phyloP scores from a whole-genome alignment of 2,797 vertebrate species.

The Heliangelus exortis region DNA sequence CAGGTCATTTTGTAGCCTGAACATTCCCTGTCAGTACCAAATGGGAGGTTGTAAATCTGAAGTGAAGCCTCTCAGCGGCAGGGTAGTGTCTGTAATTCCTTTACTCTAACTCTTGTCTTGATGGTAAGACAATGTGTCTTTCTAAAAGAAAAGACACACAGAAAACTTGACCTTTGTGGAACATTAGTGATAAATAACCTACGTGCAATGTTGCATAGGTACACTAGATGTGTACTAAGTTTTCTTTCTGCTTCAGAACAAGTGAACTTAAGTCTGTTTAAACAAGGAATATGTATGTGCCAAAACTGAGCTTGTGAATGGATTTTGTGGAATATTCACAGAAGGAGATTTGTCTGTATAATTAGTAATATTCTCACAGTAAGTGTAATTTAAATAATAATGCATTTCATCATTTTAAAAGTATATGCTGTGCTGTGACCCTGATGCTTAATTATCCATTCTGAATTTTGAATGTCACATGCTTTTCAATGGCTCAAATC shows the following conservation, averaged over 20 bases:
- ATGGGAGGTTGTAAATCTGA: not conserved
- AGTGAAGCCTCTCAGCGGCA: not conserved
- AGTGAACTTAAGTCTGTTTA: not conserved
- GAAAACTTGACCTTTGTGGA: not conserved
- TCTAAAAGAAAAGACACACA: not conserved
- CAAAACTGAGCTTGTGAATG: not conserved
- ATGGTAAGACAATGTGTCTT: not conserved
- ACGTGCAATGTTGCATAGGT: not conserved
- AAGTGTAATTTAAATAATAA: not conserved
- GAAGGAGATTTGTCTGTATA: not conserved
- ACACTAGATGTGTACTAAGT: not conserved
- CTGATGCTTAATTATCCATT: not conserved
- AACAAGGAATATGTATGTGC: not conserved
- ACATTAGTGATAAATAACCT: not conserved
- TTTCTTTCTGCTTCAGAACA: not conserved
- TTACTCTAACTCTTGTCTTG: not conserved
- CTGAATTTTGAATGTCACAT: not conserved
- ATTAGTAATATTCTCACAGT: not conserved
- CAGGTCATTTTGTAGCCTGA: not conserved
- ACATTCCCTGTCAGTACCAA: not conserved
- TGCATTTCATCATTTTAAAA: not conserved
- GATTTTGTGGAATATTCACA: not conserved
- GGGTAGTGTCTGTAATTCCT: not conserved
- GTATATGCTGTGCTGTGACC: not conserved
- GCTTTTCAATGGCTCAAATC: not conserved